A percentile compares a stretch with the other conserved stretches of the same genome.
Conservation (phyloP, 64 coral and sea anemone genomes). For the Porites lutea region DNA sequence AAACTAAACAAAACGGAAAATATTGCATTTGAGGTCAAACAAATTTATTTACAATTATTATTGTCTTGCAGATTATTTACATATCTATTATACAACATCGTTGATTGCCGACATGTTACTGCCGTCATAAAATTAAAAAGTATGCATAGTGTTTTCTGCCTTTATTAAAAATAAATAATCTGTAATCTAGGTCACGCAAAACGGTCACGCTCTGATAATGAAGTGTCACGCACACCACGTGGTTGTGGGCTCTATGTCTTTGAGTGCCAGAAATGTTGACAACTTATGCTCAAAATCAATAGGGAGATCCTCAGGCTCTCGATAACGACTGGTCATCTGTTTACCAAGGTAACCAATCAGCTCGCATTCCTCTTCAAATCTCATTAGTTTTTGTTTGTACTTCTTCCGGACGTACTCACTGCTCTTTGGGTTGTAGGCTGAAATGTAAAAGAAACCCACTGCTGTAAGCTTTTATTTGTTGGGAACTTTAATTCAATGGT, state of each 20-base stretch:
- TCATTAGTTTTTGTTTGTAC: constrained; percentile 93
- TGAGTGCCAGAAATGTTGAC: constrained; percentile 82
- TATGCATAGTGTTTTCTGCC: background rate
- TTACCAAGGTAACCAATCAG: constrained; percentile 93
- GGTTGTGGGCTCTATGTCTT: constrained; percentile 76
- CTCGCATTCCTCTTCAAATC: constrained; percentile 94
- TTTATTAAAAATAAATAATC: constrained; percentile 14
- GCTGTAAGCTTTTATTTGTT: background rate
- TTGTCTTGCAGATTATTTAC: background rate
- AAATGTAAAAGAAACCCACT: constrained; percentile 8
- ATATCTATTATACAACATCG: background rate
- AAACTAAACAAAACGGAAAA: background rate
- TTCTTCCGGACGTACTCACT: constrained; percentile 92
- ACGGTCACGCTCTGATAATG: background rate
- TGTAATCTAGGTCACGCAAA: background rate
- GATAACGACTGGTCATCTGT: constrained; percentile 89
- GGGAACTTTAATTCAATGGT: too few species aligned
- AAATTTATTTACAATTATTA: constrained; percentile 32
- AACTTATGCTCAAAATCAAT: constrained; percentile 97
- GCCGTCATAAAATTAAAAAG: background rate
- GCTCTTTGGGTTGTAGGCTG: constrained; percentile 94
- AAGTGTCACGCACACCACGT: constrained; percentile 79
- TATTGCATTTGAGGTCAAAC: background rate
- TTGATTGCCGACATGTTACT: background rate
- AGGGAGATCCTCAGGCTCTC: constrained; percentile 81